A percentile compares a stretch with the other conserved stretches of the same genome.
phyloP scores from a whole-genome alignment of 2,113 vertebrate species.

The Pseudolaguvia tuberculata region DNA sequence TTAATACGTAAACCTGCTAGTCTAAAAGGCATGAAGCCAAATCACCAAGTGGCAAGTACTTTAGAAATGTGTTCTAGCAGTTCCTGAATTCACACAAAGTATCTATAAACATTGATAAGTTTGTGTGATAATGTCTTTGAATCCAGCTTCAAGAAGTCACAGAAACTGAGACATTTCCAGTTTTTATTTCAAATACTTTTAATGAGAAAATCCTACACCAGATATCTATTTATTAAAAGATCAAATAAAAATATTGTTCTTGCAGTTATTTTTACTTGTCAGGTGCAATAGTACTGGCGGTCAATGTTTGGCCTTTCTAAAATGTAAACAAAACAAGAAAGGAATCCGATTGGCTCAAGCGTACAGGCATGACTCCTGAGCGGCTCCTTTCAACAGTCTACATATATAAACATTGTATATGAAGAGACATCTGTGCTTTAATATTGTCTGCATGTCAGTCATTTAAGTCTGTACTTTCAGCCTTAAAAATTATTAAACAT shows the following conservation, averaged over 20 bases:
- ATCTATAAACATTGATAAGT: slow-evolving; percentile 3
- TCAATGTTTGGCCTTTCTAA: slow-evolving; percentile 1
- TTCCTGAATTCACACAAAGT: slow-evolving; percentile 11
- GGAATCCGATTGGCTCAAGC: slow-evolving; percentile 40
- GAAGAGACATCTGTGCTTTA: background rate
- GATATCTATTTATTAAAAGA: slow-evolving; percentile 1
- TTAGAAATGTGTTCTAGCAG: background rate
- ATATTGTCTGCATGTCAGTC: background rate
- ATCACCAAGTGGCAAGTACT: background rate
- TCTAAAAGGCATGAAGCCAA: background rate
- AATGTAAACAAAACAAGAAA: slow-evolving; percentile 48
- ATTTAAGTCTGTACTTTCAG: background rate
- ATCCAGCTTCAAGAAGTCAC: slow-evolving; percentile 6
- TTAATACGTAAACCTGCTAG: background rate
- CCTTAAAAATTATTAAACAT: slow-evolving; percentile 3
- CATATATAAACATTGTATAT: slow-evolving; percentile 8
- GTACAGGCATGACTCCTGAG: slow-evolving; percentile 17
- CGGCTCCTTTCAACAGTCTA: slow-evolving; percentile 5
- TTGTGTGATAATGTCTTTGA: background rate
- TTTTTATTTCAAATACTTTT: slow-evolving; percentile 40
- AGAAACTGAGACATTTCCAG: background rate
- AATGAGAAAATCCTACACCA: slow-evolving; percentile 45
- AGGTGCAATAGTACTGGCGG: slow-evolving; percentile 17
- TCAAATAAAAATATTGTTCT: slow-evolving; percentile 30
- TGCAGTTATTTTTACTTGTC: background rate